Evolutionary conservation across 2,113 vertebrate genomes (phyloP).

Genomic region (Festucalex cinctus): DNA sequence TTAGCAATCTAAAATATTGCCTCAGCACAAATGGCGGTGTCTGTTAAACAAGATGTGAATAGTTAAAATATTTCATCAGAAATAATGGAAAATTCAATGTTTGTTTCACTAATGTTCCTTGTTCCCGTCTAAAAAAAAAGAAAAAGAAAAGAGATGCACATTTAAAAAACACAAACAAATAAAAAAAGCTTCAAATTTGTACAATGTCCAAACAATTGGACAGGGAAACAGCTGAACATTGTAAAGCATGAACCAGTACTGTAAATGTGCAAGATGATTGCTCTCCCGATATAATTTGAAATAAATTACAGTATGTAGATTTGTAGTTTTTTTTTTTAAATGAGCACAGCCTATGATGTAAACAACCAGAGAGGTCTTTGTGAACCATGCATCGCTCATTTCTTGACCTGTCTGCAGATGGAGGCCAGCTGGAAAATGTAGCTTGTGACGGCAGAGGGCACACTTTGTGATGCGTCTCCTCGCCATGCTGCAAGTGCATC

Average conservation of each 20-base stretch:
- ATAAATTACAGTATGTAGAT: not conserved
- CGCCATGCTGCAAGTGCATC: constrained; percentile 80
- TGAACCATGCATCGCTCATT: constrained; percentile 28
- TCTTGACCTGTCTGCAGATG: constrained; percentile 67
- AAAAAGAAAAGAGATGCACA: constrained; percentile 14
- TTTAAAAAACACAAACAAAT: not conserved
- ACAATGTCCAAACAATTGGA: not conserved
- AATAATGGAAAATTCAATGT: constrained; percentile 7
- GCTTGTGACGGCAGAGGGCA: constrained; percentile 78
- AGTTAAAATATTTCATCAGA: constrained; percentile 8
- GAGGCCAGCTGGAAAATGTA: constrained; percentile 78
- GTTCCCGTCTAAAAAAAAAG: constrained; percentile 18
- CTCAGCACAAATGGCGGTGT: constrained; percentile 12
- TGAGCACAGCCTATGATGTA: not conserved
- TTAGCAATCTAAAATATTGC: constrained; percentile 25
- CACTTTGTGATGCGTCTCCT: constrained; percentile 46
- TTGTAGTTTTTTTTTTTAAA: not conserved
- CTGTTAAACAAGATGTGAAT: not conserved
- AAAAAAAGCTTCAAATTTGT: not conserved
- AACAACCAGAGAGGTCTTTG: not conserved
- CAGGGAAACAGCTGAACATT: not conserved
- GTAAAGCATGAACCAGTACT: not conserved
- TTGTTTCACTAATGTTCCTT: not conserved
- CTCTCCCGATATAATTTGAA: not conserved
- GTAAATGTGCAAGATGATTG: not conserved